Base-by-base conservation (phyloP, 2,888 invertebrate genomes). In the Synergus umbraculus region DNA sequence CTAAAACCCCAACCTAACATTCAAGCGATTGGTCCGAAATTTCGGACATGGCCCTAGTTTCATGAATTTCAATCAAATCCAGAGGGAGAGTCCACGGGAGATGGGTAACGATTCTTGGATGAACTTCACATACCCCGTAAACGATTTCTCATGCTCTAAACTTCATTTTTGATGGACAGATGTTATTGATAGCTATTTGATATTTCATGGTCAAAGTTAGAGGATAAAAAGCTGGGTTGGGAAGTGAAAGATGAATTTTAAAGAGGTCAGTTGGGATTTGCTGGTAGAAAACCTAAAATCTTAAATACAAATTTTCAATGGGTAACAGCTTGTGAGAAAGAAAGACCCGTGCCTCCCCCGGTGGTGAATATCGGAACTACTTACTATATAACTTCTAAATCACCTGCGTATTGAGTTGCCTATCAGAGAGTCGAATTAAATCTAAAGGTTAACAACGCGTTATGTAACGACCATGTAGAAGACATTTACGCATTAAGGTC, bases 401-500 rank as follows among this genome's bases (percentile, higher is more conserved):
- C 18, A 12, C 46, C 37, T 64, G 10, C 44, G 18, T 67, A 13
- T 44, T 67, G 10, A 22, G 44, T 12, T 67, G 22, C 2, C 44
- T 46, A 46, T 67, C 67, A 22, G 46, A 64, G 64, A 64, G 12
- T 29, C 0, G 13, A 67, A 67, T 67, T 67, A 67, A 46, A 67
- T 46, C 18, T 10, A 13, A 67, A 22, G 44, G 46, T 46, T 18
- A 46, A 46, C 5, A 7, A 44, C 44, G 22, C 44, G 67, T 67
- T 67, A 46, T 67, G 18, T 67, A 67, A 46, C 29, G 22, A 46
- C 76, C 65, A 76, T 54, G 60, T 76, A 43, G 79, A 81, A 81
- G 79, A 83, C 78, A 73, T 79, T 80, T 76, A 69, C 1, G 2
- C 80, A 78, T 22, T 22, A 22, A 22, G 1, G n/a, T n/a, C n/a